Evolutionary conservation across 2,888 invertebrate genomes (phyloP).

Genomic region (Saturnia pavonia): DNA sequence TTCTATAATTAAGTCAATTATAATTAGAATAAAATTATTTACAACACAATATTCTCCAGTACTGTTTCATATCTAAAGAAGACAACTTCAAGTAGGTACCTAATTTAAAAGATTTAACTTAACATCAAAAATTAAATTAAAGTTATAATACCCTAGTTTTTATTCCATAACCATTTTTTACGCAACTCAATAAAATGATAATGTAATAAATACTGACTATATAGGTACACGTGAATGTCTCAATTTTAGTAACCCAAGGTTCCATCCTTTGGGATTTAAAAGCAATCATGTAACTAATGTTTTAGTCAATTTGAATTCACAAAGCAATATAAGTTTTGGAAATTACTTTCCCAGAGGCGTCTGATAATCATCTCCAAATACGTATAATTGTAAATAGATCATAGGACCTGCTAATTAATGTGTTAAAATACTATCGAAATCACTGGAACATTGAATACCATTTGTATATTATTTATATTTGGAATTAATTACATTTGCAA

Average conservation of each 20-base stretch:
- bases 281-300: slow-evolving; percentile 53
- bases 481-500: no score
- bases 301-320: slow-evolving; percentile 48
- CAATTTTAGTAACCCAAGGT: neutral
- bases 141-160: neutral
- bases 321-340: slow-evolving; percentile 57
- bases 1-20: no score
- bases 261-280: slow-evolving; percentile 10
- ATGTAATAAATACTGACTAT: slow-evolving; percentile 2
- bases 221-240: neutral
- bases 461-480: neutral
- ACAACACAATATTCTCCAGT: no score
- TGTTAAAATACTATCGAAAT: neutral
- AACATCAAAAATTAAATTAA: neutral
- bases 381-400: no score
- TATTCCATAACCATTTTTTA: neutral
- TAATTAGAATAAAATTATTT: no score
- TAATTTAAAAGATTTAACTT: neutral
- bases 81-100: neutral
- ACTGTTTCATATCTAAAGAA: no score
- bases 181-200: neutral
- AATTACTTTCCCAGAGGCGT: slow-evolving; percentile 43
- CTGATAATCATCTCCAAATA: slow-evolving; percentile 16
- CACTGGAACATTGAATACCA: neutral
- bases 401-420: slow-evolving; percentile 28